Percentiles rank a stretch among this genome's conserved stretches.
Evolutionary conservation across 2,113 vertebrate species (phyloP).

Genomic region (Neopipo cinnamomea): DNA sequence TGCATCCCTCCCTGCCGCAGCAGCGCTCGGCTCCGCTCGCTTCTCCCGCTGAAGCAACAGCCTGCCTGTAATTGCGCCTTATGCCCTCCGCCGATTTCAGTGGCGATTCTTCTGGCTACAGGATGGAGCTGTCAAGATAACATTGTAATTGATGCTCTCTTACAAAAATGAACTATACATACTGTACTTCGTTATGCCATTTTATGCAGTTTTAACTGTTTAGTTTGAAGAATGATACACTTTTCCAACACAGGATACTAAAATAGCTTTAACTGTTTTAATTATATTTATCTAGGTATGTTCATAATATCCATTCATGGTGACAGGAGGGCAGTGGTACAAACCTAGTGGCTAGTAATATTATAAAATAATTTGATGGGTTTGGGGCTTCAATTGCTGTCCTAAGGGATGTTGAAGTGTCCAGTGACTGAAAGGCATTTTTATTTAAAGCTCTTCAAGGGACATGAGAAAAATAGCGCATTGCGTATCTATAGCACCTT

Average conservation of each 20-base stretch:
- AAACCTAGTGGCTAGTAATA: not conserved
- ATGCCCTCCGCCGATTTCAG: rapidly evolving
- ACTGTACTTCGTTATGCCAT: rapidly evolving
- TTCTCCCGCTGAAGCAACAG: not conserved
- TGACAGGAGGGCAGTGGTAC: not conserved
- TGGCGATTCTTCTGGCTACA: not conserved
- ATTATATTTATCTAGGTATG: not conserved
- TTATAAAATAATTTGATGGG: not conserved
- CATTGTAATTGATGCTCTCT: not conserved
- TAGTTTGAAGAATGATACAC: not conserved
- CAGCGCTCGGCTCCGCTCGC: rapidly evolving
- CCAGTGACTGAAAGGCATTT: not conserved
- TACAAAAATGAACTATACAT: rapidly evolving
- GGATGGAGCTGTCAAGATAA: not conserved
- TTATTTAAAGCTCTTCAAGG: not conserved
- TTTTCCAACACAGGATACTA: not conserved
- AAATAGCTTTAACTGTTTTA: not conserved
- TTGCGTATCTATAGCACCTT: not conserved
- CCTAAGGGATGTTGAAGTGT: not conserved
- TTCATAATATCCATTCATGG: not conserved
- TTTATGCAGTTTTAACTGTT: not conserved
- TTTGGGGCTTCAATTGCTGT: not conserved
- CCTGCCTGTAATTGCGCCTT: not conserved
- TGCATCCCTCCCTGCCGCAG: not conserved
- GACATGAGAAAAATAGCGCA: not conserved